A percentile compares a stretch with the other conserved stretches of the same genome.
Evolutionary conservation across 2,113 vertebrate genomes (phyloP).

Genomic region (Collichthys lucidus): DNA sequence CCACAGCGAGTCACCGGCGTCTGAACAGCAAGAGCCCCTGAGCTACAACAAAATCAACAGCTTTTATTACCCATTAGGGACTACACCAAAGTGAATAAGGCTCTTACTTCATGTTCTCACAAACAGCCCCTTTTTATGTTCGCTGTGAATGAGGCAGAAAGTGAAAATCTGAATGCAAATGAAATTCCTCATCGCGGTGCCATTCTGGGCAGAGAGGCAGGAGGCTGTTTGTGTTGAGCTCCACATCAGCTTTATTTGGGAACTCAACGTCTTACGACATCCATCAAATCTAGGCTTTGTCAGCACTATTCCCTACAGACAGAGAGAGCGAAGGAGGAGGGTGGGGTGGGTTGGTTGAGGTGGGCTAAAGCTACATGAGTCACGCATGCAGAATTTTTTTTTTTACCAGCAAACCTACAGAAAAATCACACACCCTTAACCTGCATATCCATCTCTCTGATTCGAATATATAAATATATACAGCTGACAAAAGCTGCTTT

Average conservation of each 20-base stretch:
- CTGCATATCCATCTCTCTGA: constrained; percentile 1
- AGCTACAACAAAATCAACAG: constrained; percentile 51
- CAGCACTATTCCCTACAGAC: constrained; percentile 63
- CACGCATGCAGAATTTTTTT: constrained; percentile 26
- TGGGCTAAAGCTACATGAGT: constrained; percentile 48
- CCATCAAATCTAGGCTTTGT: constrained; percentile 70
- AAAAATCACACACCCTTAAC: constrained; percentile 1
- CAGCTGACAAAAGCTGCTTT: too few relatives aligned
- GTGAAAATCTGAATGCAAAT: constrained; percentile 54
- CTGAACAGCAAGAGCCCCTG: constrained; percentile 17
- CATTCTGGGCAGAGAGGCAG: constrained; percentile 35
- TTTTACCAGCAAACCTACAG: not conserved
- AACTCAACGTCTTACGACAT: constrained; percentile 67
- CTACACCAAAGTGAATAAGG: constrained; percentile 20
- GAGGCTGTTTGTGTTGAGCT: constrained; percentile 5
- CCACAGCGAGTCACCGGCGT: constrained; percentile 5
- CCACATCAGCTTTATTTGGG: constrained; percentile 57
- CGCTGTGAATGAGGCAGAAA: constrained; percentile 54
- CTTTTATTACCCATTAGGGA: constrained; percentile 49
- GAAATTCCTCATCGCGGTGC: constrained; percentile 35
- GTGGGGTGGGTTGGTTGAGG: not conserved
- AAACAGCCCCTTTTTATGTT: constrained; percentile 32
- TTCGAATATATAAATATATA: too few relatives aligned
- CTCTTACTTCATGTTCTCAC: constrained; percentile 36
- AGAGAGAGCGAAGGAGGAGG: not conserved